Evolutionary conservation across 2,888 invertebrate species (phyloP).

Genomic region (Heliconius aoede): DNA sequence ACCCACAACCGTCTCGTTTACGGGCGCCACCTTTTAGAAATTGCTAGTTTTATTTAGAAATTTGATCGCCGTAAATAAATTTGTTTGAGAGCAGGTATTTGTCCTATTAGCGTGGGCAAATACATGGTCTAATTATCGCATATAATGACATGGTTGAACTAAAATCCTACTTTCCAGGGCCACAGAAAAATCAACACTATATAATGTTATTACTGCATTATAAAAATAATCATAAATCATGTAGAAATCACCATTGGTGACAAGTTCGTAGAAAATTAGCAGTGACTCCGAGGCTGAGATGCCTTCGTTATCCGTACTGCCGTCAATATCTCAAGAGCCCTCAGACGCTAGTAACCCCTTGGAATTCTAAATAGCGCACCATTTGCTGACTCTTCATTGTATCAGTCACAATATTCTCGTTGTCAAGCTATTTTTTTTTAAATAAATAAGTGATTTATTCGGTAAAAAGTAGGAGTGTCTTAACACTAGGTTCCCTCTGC

Average conservation of each 20-base stretch:
- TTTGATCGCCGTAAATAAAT: no score
- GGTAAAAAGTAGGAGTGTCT: no score
- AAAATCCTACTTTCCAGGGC: background rate
- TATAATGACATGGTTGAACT: background rate
- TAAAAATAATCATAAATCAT: no score
- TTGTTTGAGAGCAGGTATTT: background rate
- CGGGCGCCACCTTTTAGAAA: no score
- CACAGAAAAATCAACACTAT: background rate
- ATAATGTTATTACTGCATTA: background rate
- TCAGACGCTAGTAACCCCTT: conserved; percentile 21
- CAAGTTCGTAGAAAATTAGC: conserved; percentile 22
- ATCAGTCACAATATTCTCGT: conserved; percentile 17
- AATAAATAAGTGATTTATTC: no score
- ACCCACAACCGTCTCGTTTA: no score
- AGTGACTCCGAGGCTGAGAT: conserved; percentile 6
- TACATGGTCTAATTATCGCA: no score
- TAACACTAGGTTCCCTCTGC: no score
- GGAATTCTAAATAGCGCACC: conserved; percentile 28
- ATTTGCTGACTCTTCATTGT: conserved; percentile 29
- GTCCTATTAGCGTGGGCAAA: no score
- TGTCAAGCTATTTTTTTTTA: conserved; percentile 11
- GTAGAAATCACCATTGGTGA: background rate
- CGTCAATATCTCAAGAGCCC: conserved; percentile 28
- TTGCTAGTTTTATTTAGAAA: background rate
- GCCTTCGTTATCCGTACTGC: conserved; percentile 27